Conservation (phyloP, 2,113 vertebrate genomes). For the Poeciliopsis occidentalis region DNA sequence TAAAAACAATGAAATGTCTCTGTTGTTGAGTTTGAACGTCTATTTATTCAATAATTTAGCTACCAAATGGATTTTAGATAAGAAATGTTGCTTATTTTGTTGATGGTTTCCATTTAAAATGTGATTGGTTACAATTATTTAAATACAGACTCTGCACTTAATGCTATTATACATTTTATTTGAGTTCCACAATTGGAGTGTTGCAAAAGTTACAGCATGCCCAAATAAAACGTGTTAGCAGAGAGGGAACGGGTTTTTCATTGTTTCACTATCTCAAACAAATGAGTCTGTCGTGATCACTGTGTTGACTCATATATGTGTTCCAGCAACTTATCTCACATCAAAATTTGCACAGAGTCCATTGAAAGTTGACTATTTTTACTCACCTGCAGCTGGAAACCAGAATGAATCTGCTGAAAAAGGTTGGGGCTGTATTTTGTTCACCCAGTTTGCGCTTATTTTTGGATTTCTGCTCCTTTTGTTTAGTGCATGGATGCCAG, state of each 20-base stretch:
- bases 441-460: constrained; percentile 17
- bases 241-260: not conserved
- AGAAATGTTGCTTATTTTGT: too few relatives aligned
- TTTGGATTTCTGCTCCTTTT: not conserved
- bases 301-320: not conserved
- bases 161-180: too few relatives aligned
- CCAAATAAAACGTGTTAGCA: not conserved
- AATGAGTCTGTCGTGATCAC: not conserved
- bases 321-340: not conserved
- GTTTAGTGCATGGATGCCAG: constrained; percentile 15
- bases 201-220: not conserved
- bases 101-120: too few relatives aligned
- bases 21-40: too few relatives aligned
- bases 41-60: too few relatives aligned
- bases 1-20: too few relatives aligned
- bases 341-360: not conserved
- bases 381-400: not conserved
- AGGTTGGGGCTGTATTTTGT: not conserved
- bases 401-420: not conserved
- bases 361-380: not conserved
- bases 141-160: too few relatives aligned
- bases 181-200: too few relatives aligned
- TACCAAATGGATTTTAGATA: too few relatives aligned
- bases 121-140: too few relatives aligned
- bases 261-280: not conserved